Base-by-base conservation (phyloP, 30 jellyfish, hydroid and myxozoan species). In the Calvadosia cruxmelitensis region DNA sequence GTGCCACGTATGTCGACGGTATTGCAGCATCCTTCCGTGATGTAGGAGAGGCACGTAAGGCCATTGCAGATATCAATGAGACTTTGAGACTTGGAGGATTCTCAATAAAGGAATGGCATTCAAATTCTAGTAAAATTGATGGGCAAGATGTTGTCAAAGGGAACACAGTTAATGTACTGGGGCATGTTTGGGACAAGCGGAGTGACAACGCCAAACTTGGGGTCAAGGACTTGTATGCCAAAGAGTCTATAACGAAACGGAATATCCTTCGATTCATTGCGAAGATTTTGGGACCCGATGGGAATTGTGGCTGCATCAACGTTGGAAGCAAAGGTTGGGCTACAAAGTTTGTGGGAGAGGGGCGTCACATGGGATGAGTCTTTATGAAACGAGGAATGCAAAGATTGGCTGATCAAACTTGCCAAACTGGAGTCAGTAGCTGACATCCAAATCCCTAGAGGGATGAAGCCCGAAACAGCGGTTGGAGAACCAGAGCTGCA, bases 291-390 rank as follows among this genome's bases (percentile, higher is more conserved):
- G 81, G 32, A 31, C 81, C 75, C 7, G n/a, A 31, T 53, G 20
- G 75, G 57, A 42, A 42, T 5, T 5, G 36, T 30, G 5, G 29
- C 77, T 31, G 33, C 77, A 30, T 32, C 34, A 71, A 67, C 53
- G 1, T 29, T 67, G 42, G 67, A 69, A 68, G 75, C 81, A 67
- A 77, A 77, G 75, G 68, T 77, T 29, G 81, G 53, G 1, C 33
- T 77, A 69, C 83, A 70, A 31, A 71, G 51, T 3, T 64, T 57
- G 49, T 77, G 75, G 81, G 73, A 67, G 75, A 70, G 32, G 5
- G 83, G 92, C 33, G 74, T 77, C 15, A 73, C 61, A 26, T 68
- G 77, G 92, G 82, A 78, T 78, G 64, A 32, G 20, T 20, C 10
- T 42, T 20, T 42, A 5, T 42, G 15, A 42, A 20, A 42, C 10